phyloP scores from a whole-genome alignment of 2,797 vertebrate genomes.

The Pristis pectinata region DNA sequence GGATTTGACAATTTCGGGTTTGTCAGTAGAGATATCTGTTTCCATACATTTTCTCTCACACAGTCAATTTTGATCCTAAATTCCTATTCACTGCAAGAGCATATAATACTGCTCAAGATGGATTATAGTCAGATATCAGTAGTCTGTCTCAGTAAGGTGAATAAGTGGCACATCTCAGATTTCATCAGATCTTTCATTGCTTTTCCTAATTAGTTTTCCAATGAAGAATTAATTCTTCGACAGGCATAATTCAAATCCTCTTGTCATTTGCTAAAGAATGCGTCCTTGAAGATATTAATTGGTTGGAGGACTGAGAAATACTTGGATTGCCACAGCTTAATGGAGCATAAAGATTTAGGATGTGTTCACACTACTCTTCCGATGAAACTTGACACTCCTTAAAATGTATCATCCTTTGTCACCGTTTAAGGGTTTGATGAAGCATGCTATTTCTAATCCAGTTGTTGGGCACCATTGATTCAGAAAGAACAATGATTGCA shows the following conservation, averaged over 20 bases:
- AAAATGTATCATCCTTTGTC: constrained; percentile 63
- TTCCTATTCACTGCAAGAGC: neutral
- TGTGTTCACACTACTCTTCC: constrained; percentile 52
- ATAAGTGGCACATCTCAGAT: constrained; percentile 1
- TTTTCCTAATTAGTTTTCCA: constrained; percentile 47
- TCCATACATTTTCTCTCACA: neutral
- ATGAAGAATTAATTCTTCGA: constrained; percentile 53
- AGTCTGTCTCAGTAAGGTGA: neutral
- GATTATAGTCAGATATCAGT: constrained; percentile 10
- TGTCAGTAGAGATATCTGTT: neutral
- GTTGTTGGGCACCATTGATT: constrained; percentile 47
- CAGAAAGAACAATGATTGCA: constrained; percentile 43
- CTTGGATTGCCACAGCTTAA: constrained; percentile 62
- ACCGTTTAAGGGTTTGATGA: constrained; percentile 61
- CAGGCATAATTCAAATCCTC: constrained; percentile 54
- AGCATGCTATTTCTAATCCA: constrained; percentile 59
- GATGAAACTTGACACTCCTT: constrained; percentile 67
- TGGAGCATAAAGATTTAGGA: constrained; percentile 62
- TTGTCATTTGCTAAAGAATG: constrained; percentile 46
- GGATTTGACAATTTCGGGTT: neutral
- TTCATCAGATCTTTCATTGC: constrained; percentile 44
- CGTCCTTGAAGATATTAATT: constrained; percentile 56
- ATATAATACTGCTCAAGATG: neutral
- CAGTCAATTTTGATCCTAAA: neutral
- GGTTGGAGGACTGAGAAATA: constrained; percentile 51